Evolutionary conservation across 2,113 vertebrate genomes (phyloP), one percentile per base, ranked within the genome.

Genomic region (Bufo gargarizans): DNA sequence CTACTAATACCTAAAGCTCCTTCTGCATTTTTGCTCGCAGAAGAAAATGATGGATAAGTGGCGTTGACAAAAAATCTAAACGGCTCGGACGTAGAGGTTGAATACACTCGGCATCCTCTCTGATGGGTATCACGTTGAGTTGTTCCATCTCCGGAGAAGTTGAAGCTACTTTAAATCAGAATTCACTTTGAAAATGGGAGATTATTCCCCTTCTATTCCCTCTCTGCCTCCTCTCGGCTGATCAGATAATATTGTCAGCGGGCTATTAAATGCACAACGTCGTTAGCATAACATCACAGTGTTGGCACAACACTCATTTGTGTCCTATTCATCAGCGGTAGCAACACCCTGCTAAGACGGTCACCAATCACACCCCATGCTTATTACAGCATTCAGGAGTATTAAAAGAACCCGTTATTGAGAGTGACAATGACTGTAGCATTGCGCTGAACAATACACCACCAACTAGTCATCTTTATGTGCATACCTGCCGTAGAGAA

Each of bases 1-100:
- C 81, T 76, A 67, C 82, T 84, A 84, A 88, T 84, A 84, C 82
- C 59, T 45, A 78, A 88, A 81, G 72, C 49, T 77, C 76, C 76
- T 84, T 84, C 77, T 56, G 63, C 63, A 84, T 88, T 84, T 84
- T 65, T 50, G 67, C 82, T 84, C 72, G 56, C 45, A 67, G 87
- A 83, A 50, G 71, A 84, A 88, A 88, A 88, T 88, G 71, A 84
- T 45, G 59, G 72, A 78, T 88, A 88, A 84, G 81, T 67, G 82
- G 58, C 65, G 58, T 14, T 49, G 81, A 84, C 72, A 77, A 83
- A 33, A 22, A 59, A 63, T 84, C 69, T 33, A 71, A 88, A 76
- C 43, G 49, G 71, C 17, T 65, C 13, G 56, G 80, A 17, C 56
- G 84, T 45, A 58, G 61, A 78, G 22, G 63, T 77, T 72, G 77